Evolutionary conservation across 2,888 invertebrate genomes (phyloP), one percentile per base, ranked within the genome.

Genomic region (Ichneumon xanthorius): DNA sequence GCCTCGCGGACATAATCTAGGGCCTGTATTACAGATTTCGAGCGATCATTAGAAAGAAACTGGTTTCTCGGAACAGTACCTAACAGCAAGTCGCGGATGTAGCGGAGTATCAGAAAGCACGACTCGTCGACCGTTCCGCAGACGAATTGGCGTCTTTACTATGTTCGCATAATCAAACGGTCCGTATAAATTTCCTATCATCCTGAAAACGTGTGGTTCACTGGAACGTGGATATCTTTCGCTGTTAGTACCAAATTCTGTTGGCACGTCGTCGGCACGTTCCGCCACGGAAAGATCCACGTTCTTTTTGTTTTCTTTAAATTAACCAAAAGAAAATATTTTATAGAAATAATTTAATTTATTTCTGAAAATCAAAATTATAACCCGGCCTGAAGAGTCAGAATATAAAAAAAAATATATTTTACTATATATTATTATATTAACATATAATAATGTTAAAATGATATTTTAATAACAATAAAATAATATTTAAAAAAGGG

Each of bases 11-110:
- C 71, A 53, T 58, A 75, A 75, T 22, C 55, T 70, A 55, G 70
- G 53, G 70, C 73, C 75, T 53, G 58, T 67, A 81, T 85, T 75
- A 70, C 70, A 75, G 55, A 78, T 85, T 75, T 48, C 55, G 63
- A 68, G n/a, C 67, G 55, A 53, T 73, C 65, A 80, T 80, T 67
- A 72, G 53, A 50, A 53, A 37, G 37, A 71, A 81, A 85, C 85
- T 70, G 81, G 78, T 85, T 85, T 61, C 11, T 55, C 11, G 16
- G n/a, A 33, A 30, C 4, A n/a, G 33, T 63, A 33, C 33, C 37
- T 26, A 77, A 9, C 40, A 11, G 14, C 40, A 40, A n/a, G 70
- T 68, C 50, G 48, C 48, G 30, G 63, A 71, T 76, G 11, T 48
- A 50, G 30, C 37, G 55, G 55, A 55, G 19, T 37, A 45, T 70